phyloP scores from a whole-genome alignment of 2,113 vertebrate genomes.

The Dicrurus megarhynchus region DNA sequence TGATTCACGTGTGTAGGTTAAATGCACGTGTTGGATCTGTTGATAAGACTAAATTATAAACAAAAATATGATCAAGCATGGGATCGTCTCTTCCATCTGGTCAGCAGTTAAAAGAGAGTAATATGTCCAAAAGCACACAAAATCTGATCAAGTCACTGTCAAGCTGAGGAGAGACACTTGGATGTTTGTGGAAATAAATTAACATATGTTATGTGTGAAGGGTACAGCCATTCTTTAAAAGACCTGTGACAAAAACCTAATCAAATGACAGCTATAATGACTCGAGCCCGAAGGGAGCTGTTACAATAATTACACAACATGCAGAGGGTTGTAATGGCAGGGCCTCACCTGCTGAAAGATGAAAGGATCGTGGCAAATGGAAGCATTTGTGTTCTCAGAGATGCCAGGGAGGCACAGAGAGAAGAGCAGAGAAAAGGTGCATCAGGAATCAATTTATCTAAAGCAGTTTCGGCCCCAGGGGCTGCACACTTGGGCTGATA shows the following conservation, averaged over 20 bases:
- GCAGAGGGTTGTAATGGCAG: neutral
- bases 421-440: neutral
- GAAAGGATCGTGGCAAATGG: neutral
- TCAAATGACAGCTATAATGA: slow-evolving; percentile 33
- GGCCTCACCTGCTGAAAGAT: neutral
- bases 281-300: slow-evolving; percentile 11
- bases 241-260: slow-evolving; percentile 13
- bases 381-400: neutral
- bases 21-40: neutral
- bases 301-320: slow-evolving; percentile 41
- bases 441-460: neutral
- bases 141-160: neutral
- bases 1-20: neutral
- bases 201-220: slow-evolving; percentile 17
- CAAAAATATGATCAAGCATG: neutral
- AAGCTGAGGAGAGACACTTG: neutral
- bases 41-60: neutral
- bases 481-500: neutral
- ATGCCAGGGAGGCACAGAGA: neutral
- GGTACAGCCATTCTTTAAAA: neutral
- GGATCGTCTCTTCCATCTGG: neutral
- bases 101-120: neutral
- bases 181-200: slow-evolving; percentile 29
- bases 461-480: neutral
- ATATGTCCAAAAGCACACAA: neutral